Evolutionary conservation across 2,888 invertebrate genomes (phyloP).

Genomic region (Ectemnius lituratus): DNA sequence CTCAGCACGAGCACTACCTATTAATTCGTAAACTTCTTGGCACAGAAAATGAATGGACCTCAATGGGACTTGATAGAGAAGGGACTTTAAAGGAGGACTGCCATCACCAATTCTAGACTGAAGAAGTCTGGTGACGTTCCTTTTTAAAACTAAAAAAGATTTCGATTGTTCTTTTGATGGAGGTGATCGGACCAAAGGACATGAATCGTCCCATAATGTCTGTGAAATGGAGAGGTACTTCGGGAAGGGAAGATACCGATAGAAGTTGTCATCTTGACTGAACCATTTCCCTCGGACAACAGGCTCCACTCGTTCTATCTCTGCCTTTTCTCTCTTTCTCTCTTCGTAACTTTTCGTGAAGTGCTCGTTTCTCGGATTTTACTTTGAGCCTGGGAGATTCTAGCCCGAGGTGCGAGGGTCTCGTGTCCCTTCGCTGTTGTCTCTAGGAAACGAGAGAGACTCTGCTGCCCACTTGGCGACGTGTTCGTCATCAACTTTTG

Average conservation of each 20-base stretch:
- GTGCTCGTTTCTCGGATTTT: constrained; percentile 43
- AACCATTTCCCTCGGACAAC: background rate
- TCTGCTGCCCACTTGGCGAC: background rate
- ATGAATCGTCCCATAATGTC: no score
- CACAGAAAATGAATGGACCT: no score
- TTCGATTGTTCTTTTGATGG: no score
- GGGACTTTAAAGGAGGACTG: no score
- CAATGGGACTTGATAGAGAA: no score
- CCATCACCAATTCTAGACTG: no score
- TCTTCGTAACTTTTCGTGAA: constrained; percentile 32
- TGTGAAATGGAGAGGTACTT: no score
- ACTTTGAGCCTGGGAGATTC: constrained; percentile 35
- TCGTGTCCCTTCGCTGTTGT: constrained; percentile 3
- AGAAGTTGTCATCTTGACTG: background rate
- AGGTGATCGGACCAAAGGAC: no score
- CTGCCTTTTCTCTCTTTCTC: constrained; percentile 3
- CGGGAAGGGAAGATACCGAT: no score
- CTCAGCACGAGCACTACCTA: background rate
- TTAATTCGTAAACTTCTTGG: no score
- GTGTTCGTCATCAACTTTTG: constrained; percentile 25
- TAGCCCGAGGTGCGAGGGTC: constrained; percentile 5
- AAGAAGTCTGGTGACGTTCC: no score
- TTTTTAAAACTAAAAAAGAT: no score
- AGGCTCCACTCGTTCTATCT: background rate
- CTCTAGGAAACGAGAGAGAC: constrained; percentile 5